Percentiles rank a stretch among this genome's conserved stretches.
Conservation (phyloP, 1,140 invertebrate genomes). For the Ceratosolen fusciceps region DNA sequence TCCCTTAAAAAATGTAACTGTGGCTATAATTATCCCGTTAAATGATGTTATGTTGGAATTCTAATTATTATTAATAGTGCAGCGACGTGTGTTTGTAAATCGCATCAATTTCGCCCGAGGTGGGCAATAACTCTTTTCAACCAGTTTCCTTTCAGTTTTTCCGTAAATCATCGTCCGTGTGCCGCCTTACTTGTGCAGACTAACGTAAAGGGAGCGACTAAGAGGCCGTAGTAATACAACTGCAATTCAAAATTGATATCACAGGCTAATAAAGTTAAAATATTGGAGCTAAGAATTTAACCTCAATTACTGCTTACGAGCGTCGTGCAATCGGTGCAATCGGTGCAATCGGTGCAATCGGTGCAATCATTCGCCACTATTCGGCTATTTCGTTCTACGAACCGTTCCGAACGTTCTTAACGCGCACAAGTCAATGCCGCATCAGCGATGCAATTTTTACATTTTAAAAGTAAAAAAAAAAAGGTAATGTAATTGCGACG, state of each 20-base stretch:
- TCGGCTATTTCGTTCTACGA: not conserved
- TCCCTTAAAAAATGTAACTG: too few relatives aligned
- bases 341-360: conserved; percentile 36
- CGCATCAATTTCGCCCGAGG: too few relatives aligned
- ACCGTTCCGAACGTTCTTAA: not conserved
- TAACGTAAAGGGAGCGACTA: not conserved
- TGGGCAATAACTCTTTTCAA: too few relatives aligned
- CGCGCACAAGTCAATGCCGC: not conserved
- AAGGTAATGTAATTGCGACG: too few relatives aligned
- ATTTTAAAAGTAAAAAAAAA: not conserved
- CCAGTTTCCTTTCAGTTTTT: not conserved
- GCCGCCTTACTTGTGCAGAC: not conserved
- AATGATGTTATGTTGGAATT: too few relatives aligned
- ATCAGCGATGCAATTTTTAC: not conserved
- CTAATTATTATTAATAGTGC: too few relatives aligned
- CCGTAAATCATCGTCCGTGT: not conserved
- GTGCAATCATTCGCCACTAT: conserved; percentile 18
- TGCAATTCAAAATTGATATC: conserved; percentile 19
- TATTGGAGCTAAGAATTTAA: conserved; percentile 38
- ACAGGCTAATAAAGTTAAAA: conserved; percentile 34
- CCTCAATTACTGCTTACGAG: conserved; percentile 35
- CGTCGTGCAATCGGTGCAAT: conserved; percentile 35
- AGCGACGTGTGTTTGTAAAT: too few relatives aligned
- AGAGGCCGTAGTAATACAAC: not conserved
- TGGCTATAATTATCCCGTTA: too few relatives aligned